A percentile compares a stretch with the other conserved stretches of the same genome.
Conservation (phyloP, 1,140 invertebrate species). For the Latrodectus geometricus region DNA sequence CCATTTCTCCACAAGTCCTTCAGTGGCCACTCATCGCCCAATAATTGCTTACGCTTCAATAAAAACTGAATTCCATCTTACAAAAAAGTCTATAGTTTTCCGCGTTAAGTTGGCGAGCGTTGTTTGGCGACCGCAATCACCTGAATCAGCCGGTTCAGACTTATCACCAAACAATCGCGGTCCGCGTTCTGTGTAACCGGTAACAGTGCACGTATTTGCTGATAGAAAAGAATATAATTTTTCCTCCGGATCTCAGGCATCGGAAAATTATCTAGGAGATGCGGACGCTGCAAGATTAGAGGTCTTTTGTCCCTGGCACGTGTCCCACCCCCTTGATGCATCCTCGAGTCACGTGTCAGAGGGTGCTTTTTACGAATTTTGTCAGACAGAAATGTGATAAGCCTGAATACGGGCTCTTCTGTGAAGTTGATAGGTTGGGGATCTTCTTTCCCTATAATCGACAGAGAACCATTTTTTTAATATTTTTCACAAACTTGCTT, state of each 20-base stretch:
- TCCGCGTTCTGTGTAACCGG: background rate
- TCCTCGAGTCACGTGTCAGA: slow-evolving; percentile 15
- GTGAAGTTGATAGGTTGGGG: background rate
- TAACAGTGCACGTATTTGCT: background rate
- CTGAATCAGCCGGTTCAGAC: background rate
- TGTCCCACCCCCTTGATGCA: slow-evolving; percentile 4
- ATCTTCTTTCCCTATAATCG: background rate
- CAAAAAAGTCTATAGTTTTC: background rate
- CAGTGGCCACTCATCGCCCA: no score
- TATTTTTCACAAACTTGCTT: background rate
- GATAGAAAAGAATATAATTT: background rate
- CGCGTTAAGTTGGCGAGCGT: background rate
- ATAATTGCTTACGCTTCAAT: background rate
- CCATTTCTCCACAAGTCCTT: no score
- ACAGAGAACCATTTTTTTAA: background rate
- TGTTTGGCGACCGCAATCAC: background rate
- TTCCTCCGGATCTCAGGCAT: background rate
- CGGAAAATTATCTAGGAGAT: background rate
- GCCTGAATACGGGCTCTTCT: background rate
- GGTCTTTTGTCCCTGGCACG: slow-evolving; percentile 8
- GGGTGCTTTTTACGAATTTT: background rate
- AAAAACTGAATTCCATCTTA: background rate
- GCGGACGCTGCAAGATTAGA: slow-evolving; percentile 9
- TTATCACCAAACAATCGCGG: background rate
- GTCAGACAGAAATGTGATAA: background rate